phyloP scores from a whole-genome alignment of 2,888 invertebrate species.

The Drosophila infuscata region DNA sequence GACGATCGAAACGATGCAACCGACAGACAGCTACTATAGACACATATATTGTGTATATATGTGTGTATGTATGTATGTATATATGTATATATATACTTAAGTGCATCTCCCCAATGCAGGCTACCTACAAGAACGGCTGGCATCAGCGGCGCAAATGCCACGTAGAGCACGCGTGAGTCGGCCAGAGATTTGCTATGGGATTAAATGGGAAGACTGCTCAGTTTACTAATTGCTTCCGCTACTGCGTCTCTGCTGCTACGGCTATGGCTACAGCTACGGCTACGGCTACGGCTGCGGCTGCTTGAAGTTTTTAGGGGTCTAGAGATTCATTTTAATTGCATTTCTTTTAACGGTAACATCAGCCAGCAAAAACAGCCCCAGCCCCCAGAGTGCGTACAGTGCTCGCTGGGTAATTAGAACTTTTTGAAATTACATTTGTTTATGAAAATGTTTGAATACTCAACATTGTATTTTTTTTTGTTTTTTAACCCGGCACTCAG shows the following conservation, averaged over 20 bases:
- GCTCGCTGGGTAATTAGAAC: background rate
- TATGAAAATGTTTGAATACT: background rate
- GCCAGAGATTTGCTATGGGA: slow-evolving; percentile 73
- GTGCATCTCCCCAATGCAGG: slow-evolving; percentile 40
- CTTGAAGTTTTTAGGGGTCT: slow-evolving; percentile 73
- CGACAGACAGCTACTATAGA: slow-evolving; percentile 22
- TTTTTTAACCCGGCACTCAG: background rate
- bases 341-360: slow-evolving; percentile 80
- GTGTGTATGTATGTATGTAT: background rate
- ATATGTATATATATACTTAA: slow-evolving; percentile 38
- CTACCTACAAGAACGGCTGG: slow-evolving; percentile 31
- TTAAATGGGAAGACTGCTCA: slow-evolving; percentile 71
- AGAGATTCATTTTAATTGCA: slow-evolving; percentile 79
- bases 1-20: slow-evolving; percentile 33
- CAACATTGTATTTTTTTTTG: background rate
- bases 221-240: slow-evolving; percentile 84
- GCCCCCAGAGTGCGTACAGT: slow-evolving; percentile 8
- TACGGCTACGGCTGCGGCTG: slow-evolving; percentile 16
- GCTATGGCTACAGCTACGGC: background rate
- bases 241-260: slow-evolving; percentile 34
- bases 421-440: background rate
- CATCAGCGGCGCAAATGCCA: slow-evolving; percentile 51
- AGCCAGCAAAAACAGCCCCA: slow-evolving; percentile 34
- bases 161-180: slow-evolving; percentile 75
- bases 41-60: background rate